A percentile compares a stretch with the other conserved stretches of the same genome.
These are phyloP conservation scores for Prorops nasuta DNA, from an alignment of 1,140 invertebrate genomes.

Conservation along the genomic window DNA sequence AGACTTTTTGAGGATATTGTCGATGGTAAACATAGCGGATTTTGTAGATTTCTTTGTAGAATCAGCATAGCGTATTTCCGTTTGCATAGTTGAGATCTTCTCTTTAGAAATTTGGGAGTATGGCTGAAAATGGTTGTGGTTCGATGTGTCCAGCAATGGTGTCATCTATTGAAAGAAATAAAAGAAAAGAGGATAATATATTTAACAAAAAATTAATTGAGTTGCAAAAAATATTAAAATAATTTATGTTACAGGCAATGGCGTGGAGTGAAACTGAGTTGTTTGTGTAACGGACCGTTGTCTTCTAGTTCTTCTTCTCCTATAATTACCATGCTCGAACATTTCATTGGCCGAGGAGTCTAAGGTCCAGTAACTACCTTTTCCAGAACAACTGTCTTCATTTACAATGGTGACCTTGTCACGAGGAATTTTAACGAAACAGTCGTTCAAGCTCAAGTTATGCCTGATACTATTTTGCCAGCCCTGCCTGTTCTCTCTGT, in stretches of 20 bases:
- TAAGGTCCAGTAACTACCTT: conserved; percentile 85
- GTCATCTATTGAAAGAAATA: too few species aligned
- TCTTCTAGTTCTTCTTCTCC: conserved; percentile 61
- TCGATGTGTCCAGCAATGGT: too few species aligned
- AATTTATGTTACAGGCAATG: too few species aligned
- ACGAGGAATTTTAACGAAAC: conserved; percentile 82
- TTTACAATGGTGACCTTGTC: conserved; percentile 69
- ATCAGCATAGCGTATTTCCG: too few species aligned
- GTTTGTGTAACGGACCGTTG: conserved; percentile 33
- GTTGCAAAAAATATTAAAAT: too few species aligned
- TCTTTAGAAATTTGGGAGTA: too few species aligned
- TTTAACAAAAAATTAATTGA: too few species aligned
- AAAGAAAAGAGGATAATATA: too few species aligned
- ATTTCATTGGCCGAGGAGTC: conserved; percentile 83
- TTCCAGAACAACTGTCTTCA: conserved; percentile 62
- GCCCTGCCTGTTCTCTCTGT: conserved; percentile 74
- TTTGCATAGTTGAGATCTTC: too few species aligned
- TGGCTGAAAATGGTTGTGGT: too few species aligned
- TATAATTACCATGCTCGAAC: conserved; percentile 89
- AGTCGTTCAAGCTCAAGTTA: conserved; percentile 90
- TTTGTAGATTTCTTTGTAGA: conserved; percentile 18
- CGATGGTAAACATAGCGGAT: conserved; percentile 36
- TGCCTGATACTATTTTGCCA: conserved; percentile 86
- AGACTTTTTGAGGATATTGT: conserved; percentile 36
- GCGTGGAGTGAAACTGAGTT: too few species aligned